Evolutionary conservation across 2,888 invertebrate species (phyloP).

Genomic region (Sphinx pinastri): DNA sequence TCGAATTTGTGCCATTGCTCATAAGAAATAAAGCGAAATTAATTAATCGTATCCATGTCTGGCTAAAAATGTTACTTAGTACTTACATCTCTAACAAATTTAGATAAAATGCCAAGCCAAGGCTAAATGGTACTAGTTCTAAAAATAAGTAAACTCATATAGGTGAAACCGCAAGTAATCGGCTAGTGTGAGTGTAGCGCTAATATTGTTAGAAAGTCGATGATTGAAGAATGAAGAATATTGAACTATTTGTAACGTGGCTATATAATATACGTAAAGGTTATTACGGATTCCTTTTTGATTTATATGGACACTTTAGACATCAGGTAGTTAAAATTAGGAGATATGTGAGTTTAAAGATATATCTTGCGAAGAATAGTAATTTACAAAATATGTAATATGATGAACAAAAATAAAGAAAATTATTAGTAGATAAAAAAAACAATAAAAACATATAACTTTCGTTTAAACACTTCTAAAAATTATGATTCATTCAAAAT

Average conservation of each 20-base stretch:
- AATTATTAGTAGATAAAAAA: neutral
- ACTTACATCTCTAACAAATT: too few species aligned
- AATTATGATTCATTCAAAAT: neutral
- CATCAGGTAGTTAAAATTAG: neutral
- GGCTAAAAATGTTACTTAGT: too few species aligned
- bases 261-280: neutral
- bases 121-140: too few species aligned
- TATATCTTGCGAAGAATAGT: neutral
- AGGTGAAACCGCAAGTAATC: constrained; percentile 12
- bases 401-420: neutral
- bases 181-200: constrained; percentile 29
- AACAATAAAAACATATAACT: neutral
- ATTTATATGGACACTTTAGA: neutral
- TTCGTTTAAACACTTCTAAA: neutral
- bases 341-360: neutral
- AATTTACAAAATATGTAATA: neutral
- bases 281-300: neutral
- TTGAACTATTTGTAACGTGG: constrained; percentile 54
- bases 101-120: neutral
- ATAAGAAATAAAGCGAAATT: too few species aligned
- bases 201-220: constrained; percentile 59
- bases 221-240: constrained; percentile 47
- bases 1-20: too few species aligned
- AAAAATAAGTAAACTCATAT: neutral
- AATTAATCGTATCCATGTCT: too few species aligned